Conservation (phyloP, 1,140 invertebrate species). For the Hylaeus volcanicus region DNA sequence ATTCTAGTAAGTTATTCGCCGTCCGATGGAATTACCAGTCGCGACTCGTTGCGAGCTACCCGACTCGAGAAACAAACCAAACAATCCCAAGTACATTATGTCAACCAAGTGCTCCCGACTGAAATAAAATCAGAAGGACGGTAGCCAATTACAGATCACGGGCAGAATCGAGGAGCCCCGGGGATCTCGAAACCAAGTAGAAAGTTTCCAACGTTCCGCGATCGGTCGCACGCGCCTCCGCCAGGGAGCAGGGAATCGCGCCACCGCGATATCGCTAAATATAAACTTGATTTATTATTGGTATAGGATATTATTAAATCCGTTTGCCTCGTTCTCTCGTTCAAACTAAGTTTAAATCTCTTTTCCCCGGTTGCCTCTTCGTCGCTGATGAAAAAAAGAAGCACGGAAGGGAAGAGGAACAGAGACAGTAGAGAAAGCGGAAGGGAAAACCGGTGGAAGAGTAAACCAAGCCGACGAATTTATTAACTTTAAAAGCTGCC, state of each 20-base stretch:
- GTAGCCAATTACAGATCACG: no score
- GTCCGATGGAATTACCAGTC: no score
- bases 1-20: no score
- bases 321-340: slow-evolving; percentile 71
- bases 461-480: slow-evolving; percentile 73
- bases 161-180: no score
- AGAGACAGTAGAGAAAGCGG: slow-evolving; percentile 33
- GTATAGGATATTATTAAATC: slow-evolving; percentile 77
- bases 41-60: no score
- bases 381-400: slow-evolving; percentile 58
- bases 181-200: not conserved
- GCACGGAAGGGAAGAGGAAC: slow-evolving; percentile 3
- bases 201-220: not conserved
- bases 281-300: slow-evolving; percentile 78
- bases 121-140: no score
- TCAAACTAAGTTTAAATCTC: slow-evolving; percentile 75
- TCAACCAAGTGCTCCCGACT: no score
- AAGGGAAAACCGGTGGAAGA: slow-evolving; percentile 55
- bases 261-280: slow-evolving; percentile 62
- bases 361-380: slow-evolving; percentile 36
- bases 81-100: no score
- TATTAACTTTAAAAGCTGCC: slow-evolving; percentile 78
- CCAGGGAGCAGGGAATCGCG: not conserved
- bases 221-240: not conserved
- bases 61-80: no score